Evolutionary conservation across 2,888 invertebrate genomes (phyloP).

Genomic region (Tenthredo mesomela): DNA sequence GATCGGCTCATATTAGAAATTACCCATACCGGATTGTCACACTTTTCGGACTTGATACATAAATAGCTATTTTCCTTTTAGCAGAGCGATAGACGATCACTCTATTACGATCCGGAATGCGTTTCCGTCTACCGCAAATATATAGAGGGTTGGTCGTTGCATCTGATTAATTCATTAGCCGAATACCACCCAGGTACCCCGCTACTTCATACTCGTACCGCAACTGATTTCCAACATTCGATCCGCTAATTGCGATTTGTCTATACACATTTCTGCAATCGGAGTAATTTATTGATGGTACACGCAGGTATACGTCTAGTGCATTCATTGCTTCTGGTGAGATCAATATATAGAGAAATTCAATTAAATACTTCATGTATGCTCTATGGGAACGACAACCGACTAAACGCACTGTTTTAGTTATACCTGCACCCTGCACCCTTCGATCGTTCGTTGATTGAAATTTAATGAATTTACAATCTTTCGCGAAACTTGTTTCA

Average conservation of each 20-base stretch:
- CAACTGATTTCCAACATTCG: slow-evolving; percentile 18
- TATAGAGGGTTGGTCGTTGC: background rate
- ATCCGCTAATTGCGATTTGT: slow-evolving; percentile 38
- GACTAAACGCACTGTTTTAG: background rate
- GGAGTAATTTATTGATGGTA: slow-evolving; percentile 21
- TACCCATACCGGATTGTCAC: no score
- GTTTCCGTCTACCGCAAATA: slow-evolving; percentile 15
- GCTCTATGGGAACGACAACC: background rate
- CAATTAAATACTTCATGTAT: slow-evolving; percentile 33
- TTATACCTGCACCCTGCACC: background rate
- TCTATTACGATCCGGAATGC: background rate
- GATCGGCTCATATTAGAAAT: no score
- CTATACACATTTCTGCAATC: slow-evolving; percentile 21
- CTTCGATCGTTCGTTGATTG: slow-evolving; percentile 24
- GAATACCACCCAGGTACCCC: background rate
- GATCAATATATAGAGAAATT: slow-evolving; percentile 29
- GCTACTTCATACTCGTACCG: background rate
- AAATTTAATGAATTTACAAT: background rate
- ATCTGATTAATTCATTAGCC: slow-evolving; percentile 40
- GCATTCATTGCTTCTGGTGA: slow-evolving; percentile 11
- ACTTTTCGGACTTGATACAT: no score
- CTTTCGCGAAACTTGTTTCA: background rate
- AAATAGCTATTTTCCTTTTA: background rate
- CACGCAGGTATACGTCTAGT: background rate
- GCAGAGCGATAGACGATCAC: background rate